A percentile compares a stretch with the other conserved stretches of the same genome.
These are phyloP conservation scores for Sebastes flavidus DNA, from an alignment of 2,797 vertebrate species.

Conservation along the genomic window DNA sequence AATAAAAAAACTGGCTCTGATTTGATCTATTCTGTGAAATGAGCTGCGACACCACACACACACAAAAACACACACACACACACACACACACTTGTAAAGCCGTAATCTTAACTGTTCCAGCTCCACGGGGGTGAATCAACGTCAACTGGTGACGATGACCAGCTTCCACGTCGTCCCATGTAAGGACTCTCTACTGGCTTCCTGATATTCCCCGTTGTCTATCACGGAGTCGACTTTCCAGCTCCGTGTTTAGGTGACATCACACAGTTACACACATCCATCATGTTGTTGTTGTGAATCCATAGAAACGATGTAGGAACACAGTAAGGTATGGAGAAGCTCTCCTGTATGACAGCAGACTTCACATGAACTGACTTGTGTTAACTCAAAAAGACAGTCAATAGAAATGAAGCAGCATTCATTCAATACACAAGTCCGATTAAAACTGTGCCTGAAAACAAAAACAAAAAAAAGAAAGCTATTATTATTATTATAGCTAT, in stretches of 20 bases:
- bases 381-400: not conserved
- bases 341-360: conserved; percentile 9
- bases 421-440: not conserved
- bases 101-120: not conserved
- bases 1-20: conserved; percentile 28
- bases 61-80: not conserved
- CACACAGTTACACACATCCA: not conserved
- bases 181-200: conserved; percentile 4
- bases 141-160: conserved; percentile 23
- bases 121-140: not conserved
- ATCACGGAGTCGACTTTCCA: not conserved
- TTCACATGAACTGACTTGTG: not conserved
- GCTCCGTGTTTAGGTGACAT: conserved; percentile 27
- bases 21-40: conserved; percentile 36
- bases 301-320: conserved; percentile 35
- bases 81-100: not conserved
- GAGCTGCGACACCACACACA: not conserved
- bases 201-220: conserved; percentile 14
- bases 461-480: not conserved
- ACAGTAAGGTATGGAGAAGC: conserved; percentile 9
- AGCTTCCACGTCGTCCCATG: conserved; percentile 6
- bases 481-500: no score
- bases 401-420: not conserved
- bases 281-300: conserved; percentile 36
- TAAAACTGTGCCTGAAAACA: not conserved